Base-by-base conservation (phyloP, 2,888 invertebrate species). In the Himalopsyche kuldschensis region DNA sequence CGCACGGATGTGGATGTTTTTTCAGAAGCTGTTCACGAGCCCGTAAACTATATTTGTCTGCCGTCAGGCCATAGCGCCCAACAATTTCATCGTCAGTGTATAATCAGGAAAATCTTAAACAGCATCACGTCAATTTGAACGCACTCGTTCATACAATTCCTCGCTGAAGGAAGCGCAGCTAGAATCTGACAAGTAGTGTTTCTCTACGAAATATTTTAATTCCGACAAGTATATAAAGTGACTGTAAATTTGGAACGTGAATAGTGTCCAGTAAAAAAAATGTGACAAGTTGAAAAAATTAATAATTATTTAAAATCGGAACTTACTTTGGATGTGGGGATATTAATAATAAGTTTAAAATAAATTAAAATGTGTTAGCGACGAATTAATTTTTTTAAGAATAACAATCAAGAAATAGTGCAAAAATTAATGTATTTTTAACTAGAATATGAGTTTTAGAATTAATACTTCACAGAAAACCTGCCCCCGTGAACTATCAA, bases 31-130 rank as follows among this genome's bases (percentile, higher is more conserved):
- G 24, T 69, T 27, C 76, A 48, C 80, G 80, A n/a, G 46, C 20
- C 75, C 0, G 75, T 79, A 47, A 82, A 82, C 79, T 82, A 82
- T 82, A 82, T 82, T 32, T 63, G 82, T 82, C 79, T 48, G 80
- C 75, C 75, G 30, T 17, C 41, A 41, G 27, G 30, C 46, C 11
- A 75, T 20, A 75, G 75, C 30, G 24, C 41, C 30, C 24, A 41
- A 30, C 75, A 41, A 41, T 20, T 69, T 24, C 30, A 69, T 69
- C 69, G 30, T 69, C 27, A 27, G 69, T 69, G 27, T 69, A 69
- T 69, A 69, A 69, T 69, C 69, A 69, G 27, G 69, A 30, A 69
- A 69, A 27, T 69, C 69, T 69, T 69, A 69, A 24, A 27, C 20
- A 27, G 11, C 69, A 69, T 69, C 69, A 69, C 69, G 30, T 69